These are phyloP conservation scores for Eilema caniola DNA, from an alignment of 2,888 invertebrate species.

Conservation along the genomic window DNA sequence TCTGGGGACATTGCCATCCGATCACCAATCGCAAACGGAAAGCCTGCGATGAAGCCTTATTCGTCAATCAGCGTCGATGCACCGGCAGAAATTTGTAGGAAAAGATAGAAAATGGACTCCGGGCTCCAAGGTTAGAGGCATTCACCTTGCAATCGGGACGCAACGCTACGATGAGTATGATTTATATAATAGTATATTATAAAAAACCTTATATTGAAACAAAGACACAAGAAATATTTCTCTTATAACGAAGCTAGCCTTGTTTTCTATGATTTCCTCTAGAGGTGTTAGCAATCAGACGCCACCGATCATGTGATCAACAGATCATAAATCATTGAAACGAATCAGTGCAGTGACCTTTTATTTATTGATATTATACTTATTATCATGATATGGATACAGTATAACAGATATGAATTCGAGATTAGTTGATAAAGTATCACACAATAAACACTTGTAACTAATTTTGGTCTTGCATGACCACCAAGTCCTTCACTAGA, in stretches of 20 bases:
- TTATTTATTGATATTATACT: background rate
- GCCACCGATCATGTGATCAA: background rate
- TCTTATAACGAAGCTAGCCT: background rate
- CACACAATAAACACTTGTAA: background rate
- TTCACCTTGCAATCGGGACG: too few relatives aligned
- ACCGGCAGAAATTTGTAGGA: too few relatives aligned
- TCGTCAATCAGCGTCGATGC: too few relatives aligned
- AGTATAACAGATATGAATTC: constrained; percentile 3
- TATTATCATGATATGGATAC: constrained; percentile 5
- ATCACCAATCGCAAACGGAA: too few relatives aligned
- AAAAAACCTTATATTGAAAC: too few relatives aligned
- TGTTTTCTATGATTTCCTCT: background rate
- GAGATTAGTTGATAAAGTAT: constrained; percentile 1
- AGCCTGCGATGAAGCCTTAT: too few relatives aligned
- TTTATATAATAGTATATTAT: too few relatives aligned
- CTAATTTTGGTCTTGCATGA: background rate
- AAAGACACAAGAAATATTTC: background rate
- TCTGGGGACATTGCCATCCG: too few relatives aligned
- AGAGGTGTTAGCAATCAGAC: background rate
- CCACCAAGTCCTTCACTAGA: too few relatives aligned
- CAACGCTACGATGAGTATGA: too few relatives aligned
- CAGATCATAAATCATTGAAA: background rate
- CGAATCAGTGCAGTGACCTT: constrained; percentile 16
- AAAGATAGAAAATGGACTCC: too few relatives aligned
- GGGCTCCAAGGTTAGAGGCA: too few relatives aligned